Evolutionary conservation across 2,113 vertebrate species (phyloP).

Genomic region (Silurus asotus): DNA sequence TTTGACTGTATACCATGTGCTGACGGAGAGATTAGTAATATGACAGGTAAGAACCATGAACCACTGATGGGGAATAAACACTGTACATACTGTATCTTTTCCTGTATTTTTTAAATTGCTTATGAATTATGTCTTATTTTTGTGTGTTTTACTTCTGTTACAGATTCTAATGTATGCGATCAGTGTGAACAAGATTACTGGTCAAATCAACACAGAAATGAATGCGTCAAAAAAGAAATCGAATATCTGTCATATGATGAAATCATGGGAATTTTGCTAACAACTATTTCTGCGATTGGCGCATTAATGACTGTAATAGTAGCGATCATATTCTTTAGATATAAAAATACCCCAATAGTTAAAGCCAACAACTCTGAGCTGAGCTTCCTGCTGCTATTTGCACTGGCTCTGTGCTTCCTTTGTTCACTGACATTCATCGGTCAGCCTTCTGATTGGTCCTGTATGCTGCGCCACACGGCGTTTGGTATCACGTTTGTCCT

Average conservation of each 20-base stretch:
- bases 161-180: conserved; percentile 52
- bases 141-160: background rate
- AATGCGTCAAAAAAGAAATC: conserved; percentile 49
- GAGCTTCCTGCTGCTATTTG: background rate
- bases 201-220: conserved; percentile 42
- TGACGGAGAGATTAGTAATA: conserved; percentile 58
- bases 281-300: conserved; percentile 43
- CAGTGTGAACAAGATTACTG: conserved; percentile 45
- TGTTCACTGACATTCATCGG: conserved; percentile 7
- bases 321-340: conserved; percentile 37
- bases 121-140: background rate
- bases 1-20: conserved; percentile 60
- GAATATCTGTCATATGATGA: conserved; percentile 54
- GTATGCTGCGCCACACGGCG: background rate
- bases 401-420: background rate
- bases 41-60: conserved; percentile 49
- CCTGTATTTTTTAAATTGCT: background rate
- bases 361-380: conserved; percentile 6
- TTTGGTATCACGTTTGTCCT: background rate
- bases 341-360: conserved; percentile 48
- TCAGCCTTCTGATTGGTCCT: background rate
- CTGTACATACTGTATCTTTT: background rate
- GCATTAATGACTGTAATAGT: conserved; percentile 28
- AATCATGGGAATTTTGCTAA: conserved; percentile 52
- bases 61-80: background rate